Evolutionary conservation across 2,113 vertebrate species (phyloP).

Genomic region (Hemiprocne comata): DNA sequence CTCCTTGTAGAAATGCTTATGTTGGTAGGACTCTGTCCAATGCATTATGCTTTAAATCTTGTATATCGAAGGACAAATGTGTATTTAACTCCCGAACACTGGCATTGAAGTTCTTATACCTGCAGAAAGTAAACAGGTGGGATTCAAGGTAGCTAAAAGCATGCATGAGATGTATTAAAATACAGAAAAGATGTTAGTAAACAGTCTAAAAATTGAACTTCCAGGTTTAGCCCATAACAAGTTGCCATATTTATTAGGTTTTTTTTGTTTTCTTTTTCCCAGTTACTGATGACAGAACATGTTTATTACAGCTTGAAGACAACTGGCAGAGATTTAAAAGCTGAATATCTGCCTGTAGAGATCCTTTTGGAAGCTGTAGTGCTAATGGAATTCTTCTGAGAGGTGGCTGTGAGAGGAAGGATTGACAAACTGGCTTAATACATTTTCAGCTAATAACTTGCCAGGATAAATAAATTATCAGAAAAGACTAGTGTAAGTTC

Average conservation of each 20-base stretch:
- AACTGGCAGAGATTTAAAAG: background rate
- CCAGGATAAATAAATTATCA: background rate
- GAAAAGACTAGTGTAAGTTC: constrained; percentile 33
- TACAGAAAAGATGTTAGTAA: background rate
- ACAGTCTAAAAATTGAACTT: background rate
- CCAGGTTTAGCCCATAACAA: background rate
- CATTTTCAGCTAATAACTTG: background rate
- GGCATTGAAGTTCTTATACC: background rate
- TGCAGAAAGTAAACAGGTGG: background rate
- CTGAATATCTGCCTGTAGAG: background rate
- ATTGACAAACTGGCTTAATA: background rate
- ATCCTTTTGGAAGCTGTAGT: background rate
- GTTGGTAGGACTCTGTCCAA: background rate
- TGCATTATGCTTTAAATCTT: too few species aligned
- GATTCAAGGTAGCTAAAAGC: background rate
- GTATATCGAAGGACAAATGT: background rate
- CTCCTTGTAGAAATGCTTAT: too few species aligned
- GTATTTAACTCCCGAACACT: background rate
- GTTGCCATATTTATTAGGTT: background rate
- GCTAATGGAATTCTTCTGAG: background rate
- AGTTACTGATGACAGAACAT: background rate
- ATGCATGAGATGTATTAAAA: background rate
- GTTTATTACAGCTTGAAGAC: background rate
- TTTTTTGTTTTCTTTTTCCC: background rate
- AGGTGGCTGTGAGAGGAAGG: background rate